phyloP scores from a whole-genome alignment of 2,888 invertebrate species.

The Kryphioiulus occultus region DNA sequence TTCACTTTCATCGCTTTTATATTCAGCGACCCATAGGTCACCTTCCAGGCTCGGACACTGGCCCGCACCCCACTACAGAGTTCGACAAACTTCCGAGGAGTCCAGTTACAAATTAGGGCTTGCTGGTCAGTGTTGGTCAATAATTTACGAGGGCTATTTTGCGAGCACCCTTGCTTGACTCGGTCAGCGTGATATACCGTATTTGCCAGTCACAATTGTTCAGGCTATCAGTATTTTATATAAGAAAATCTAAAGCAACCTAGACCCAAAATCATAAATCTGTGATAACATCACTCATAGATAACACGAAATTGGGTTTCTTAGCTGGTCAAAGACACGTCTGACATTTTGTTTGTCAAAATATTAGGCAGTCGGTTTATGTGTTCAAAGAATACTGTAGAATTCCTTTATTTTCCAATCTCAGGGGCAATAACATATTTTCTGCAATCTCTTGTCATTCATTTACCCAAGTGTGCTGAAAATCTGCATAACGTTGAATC shows the following conservation, averaged over 20 bases:
- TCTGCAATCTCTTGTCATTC: no score
- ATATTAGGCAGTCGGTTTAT: no score
- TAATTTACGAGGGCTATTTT: background rate
- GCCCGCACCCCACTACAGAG: background rate
- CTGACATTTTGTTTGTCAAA: no score
- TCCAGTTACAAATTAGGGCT: constrained; percentile 5
- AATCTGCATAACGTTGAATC: no score
- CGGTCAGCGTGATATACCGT: background rate
- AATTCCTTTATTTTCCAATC: no score
- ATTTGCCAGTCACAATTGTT: background rate
- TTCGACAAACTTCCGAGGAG: background rate
- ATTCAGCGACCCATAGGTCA: constrained; percentile 5
- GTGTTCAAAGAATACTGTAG: no score
- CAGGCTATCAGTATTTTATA: background rate
- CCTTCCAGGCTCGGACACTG: background rate
- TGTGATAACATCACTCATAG: no score
- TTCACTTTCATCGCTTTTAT: background rate
- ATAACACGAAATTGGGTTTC: no score
- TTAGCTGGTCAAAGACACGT: no score
- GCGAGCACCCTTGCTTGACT: background rate
- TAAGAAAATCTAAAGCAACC: background rate
- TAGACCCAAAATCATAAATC: background rate
- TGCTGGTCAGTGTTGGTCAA: background rate
- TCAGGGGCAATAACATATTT: no score
- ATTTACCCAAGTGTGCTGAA: no score